Base-by-base conservation (phyloP, 2,113 vertebrate species). In the Garra rufa region DNA sequence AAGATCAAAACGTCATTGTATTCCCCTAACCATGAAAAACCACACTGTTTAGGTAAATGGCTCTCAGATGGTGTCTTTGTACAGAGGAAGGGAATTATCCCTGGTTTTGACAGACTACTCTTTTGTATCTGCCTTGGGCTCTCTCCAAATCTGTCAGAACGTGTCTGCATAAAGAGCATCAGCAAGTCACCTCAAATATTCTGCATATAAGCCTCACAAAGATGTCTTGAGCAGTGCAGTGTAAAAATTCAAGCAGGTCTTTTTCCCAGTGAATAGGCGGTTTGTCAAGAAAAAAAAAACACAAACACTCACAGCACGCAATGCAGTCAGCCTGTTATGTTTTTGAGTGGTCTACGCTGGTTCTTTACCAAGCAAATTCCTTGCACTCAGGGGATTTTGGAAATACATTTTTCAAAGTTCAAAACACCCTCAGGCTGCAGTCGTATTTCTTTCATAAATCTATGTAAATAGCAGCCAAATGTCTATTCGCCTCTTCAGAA, bases 11-110 rank as follows among this genome's bases (percentile, higher is more conserved):
- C 86, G 81, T 83, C 59, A 86, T 95, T 95, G 95, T 92, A 84
- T 87, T 85, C 77, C 93, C 94, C 92, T 95, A 95, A 95, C 95
- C 96, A 95, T 91, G 95, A 76, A 71, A 95, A 96, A 94, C 95
- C 95, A 92, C 95, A 96, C 94, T 96, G 96, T 96, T 96, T 92
- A 91, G 90, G 91, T 92, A 97, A 98, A 98, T 97, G 95, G 94
- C 94, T 98, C 96, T 96, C 96, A 98, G 97, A 96, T 99, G 97
- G 92, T 91, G 79, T 75, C 87, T 92, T 93, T 92, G 95, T 90
- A 94, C 92, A 95, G 95, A 94, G 94, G 91, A 94, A 93, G 92
- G 92, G 94, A 96, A 97, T 96, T 97, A 96, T 96, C 97, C 94
- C 93, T 94, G 95, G 91, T 95, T 96, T 96, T 93, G 95, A 96